Evolutionary conservation across 1,140 invertebrate species (phyloP).

Genomic region (Drosophila tropicalis): DNA sequence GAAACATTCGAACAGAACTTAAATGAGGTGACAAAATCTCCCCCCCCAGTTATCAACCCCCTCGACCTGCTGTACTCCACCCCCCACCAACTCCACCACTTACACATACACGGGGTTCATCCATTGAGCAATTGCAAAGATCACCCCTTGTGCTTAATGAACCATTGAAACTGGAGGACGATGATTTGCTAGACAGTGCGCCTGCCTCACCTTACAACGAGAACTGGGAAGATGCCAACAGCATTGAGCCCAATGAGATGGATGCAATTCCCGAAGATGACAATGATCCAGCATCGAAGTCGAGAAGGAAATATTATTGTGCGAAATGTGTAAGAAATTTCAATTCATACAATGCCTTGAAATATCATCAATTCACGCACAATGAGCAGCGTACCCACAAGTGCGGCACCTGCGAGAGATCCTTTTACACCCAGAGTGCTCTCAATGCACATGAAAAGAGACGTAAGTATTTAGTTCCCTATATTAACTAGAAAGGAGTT

Average conservation of each 20-base stretch:
- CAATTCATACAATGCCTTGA: constrained; percentile 91
- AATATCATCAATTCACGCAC: constrained; percentile 93
- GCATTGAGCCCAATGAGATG: constrained; percentile 28
- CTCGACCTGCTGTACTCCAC: constrained; percentile 29
- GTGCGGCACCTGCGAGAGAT: constrained; percentile 89
- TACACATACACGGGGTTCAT: constrained; percentile 16
- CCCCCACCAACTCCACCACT: constrained; percentile 18
- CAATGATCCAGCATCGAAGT: constrained; percentile 8
- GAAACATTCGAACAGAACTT: too few species aligned
- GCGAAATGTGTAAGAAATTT: constrained; percentile 89
- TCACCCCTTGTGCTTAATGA: constrained; percentile 53
- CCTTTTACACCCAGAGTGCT: constrained; percentile 90
- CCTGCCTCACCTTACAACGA: constrained; percentile 38
- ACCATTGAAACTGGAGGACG: constrained; percentile 59
- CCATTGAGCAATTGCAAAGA: constrained; percentile 54
- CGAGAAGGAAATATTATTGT: constrained; percentile 83
- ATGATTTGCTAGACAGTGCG: constrained; percentile 29
- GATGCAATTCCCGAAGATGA: constrained; percentile 16
- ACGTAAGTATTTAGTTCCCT: constrained; percentile 43
- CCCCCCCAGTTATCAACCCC: constrained; percentile 2
- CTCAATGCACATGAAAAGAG: constrained; percentile 90
- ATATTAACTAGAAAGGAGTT: too few species aligned
- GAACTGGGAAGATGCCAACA: constrained; percentile 35
- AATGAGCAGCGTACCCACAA: constrained; percentile 89
- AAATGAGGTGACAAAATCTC: neutral